Base-by-base conservation (phyloP, 92 coral and sea anemone species). In the Epizoanthus ramosus region DNA sequence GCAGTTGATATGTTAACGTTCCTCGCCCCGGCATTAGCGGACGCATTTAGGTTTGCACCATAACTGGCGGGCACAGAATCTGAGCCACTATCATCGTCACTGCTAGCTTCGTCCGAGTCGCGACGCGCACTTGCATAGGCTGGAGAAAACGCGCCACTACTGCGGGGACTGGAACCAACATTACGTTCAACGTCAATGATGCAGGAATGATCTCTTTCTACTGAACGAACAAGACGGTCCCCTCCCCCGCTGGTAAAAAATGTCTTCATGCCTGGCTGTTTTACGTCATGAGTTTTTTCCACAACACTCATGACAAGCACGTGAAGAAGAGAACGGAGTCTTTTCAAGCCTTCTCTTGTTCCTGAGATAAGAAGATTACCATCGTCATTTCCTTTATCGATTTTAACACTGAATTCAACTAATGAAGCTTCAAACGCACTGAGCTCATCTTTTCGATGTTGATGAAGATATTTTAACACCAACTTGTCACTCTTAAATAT, bases 221-320 rank as follows among this genome's bases (percentile, higher is more conserved):
- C 90, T n/a, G 91, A 54, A 39, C 83, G 79, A 25, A 88, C 89
- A 18, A 93, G 87, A 41, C 80, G 71, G 23, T 79, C 88, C 19
- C 91, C 98, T 69, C 66, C 82, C 35, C 89, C 94, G 71, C 83
- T 71, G 6, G 83, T 56, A 79, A 90, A 84, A 28, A 45, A 87
- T 21, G 88, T 66, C 19, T 53, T 71, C 5, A 92, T 66, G 16
- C 98, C 98, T 17, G 96, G 92, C 73, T 88, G 95, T 15, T 81
- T 69, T 16, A 80, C 82, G 33, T 84, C 83, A 33, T 71, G 18
- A 17, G 68, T 68, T 1, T 65, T 85, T 23, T 25, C 71, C 19
- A 25, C 81, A 14, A 90, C 73, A 13, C 86, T 53, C 9, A 73
- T 66, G 17, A 60, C 50, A 25, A 90, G 83, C 17, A 13, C 8